Evolutionary conservation across 2,888 invertebrate genomes (phyloP), one percentile per base, ranked within the genome.

Genomic region (Parasteatoda lunata): DNA sequence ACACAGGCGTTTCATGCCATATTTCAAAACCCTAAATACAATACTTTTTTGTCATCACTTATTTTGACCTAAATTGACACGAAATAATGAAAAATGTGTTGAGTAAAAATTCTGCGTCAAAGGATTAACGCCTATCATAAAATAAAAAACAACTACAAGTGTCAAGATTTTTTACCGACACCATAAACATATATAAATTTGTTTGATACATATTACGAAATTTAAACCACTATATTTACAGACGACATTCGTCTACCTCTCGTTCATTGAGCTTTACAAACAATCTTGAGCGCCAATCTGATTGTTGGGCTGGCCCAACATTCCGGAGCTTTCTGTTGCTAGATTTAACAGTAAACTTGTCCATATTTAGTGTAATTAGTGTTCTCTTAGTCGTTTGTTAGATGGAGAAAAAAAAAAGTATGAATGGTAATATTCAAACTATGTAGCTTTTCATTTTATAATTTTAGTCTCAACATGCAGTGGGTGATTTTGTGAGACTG

Each of bases 221-320:
- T 30, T n/a, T 70, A 5, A 49, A 49, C n/a, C 13, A 48, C 49
- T 9, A 49, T 70, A 11, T 13, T 48, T 68, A 11, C 45, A 70
- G 49, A 52, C 15, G 52, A 9, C 11, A 45, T 59, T 30, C 45
- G 59, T 73, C 66, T 48, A 15, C 66, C 66, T 52, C 54, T 70
- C 65, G 47, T 72, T 73, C 69, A 49, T 47, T 77, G 83, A 83
- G 83, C 83, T 83, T 83, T 77, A 54, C 64, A 70, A 64, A 59
- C 49, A 79, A 76, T 71, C 52, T 30, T 52, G 52, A 83, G 83
- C 83, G 83, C 83, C 83, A 83, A 83, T 71, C 54, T 75, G 76
- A 64, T 71, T 47, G 83, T 64, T 83, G 83, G 83, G 83, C 83
- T 49, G 83, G 83, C 71, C 83, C 82, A 54, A 45, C 76, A 49